Percentiles rank a stretch among this genome's conserved stretches.
phyloP scores from a whole-genome alignment of 2,888 invertebrate genomes.

The Polylopha cassiicola region DNA sequence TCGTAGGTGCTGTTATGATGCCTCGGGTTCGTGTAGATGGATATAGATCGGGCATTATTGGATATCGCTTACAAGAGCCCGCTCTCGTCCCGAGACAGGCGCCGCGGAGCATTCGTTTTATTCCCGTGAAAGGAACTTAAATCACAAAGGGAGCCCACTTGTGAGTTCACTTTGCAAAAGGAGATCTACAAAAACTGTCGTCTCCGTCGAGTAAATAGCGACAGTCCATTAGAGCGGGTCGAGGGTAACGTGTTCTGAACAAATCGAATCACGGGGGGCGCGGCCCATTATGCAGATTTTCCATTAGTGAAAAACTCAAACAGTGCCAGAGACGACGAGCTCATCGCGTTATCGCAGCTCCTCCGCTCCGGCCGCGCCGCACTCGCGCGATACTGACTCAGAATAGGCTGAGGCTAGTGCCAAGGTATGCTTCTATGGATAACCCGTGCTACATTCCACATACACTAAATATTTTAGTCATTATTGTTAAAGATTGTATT shows the following conservation, averaged over 20 bases:
- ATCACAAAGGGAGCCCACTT: constrained; percentile 45
- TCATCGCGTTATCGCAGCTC: constrained; percentile 1
- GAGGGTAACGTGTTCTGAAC: constrained; percentile 51
- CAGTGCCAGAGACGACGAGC: constrained; percentile 28
- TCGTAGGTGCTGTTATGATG: no score
- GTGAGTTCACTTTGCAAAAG: constrained; percentile 45
- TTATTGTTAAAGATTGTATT: no score
- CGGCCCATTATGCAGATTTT: constrained; percentile 71
- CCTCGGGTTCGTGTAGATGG: no score
- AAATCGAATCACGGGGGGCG: constrained; percentile 64
- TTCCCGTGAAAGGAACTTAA: constrained; percentile 46
- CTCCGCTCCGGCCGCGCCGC: constrained; percentile 1
- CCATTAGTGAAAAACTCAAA: constrained; percentile 64
- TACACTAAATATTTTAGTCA: no score
- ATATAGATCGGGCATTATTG: constrained; percentile 54
- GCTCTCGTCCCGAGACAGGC: constrained; percentile 44
- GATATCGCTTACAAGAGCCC: constrained; percentile 58
- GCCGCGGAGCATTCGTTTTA: constrained; percentile 44
- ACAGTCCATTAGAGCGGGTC: constrained; percentile 54
- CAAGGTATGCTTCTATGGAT: no score
- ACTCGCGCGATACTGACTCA: no score
- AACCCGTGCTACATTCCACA: no score
- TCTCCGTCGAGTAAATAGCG: constrained; percentile 50
- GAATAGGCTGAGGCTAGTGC: no score
- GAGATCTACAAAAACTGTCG: constrained; percentile 52